Base-by-base conservation (phyloP, 2,888 invertebrate species). In the Phragmatobia fuliginosa region DNA sequence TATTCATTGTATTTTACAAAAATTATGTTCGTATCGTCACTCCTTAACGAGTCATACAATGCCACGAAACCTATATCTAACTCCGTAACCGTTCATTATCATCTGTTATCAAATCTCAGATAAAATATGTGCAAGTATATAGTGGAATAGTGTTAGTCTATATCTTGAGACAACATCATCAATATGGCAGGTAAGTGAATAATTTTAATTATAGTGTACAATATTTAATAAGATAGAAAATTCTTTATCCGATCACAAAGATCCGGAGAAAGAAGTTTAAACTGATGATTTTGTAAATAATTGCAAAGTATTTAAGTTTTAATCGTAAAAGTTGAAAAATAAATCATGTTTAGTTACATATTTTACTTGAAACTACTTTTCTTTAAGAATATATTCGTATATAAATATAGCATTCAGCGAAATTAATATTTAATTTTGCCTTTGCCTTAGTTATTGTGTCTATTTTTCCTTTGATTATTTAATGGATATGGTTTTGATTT, bases 101-200 rank as follows among this genome's bases (percentile, higher is more conserved):
- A 41, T 10, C 11, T n/a, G 49, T 64, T 64, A 64, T 64, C 63
- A 52, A 16, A 32, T 52, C 49, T 64, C 33, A 31, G 21, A 64
- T 64, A 32, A 49, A 32, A 18, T 63, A 63, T 7, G 32, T 49
- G 49, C 45, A 45, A 16, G 45, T 32, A 18, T 52, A 25, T 33
- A 21, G 31, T 41, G 41, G 31, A n/a, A 3, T 6, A 41, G 28
- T 21, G 38, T 62, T 64, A 33, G 33, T 64, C 49, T 64, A 25
- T 64, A n/a, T 64, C 49, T 63, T 32, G 63, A n/a, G 45, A 63
- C 49, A 25, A 25, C 33, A 25, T 45, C 45, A 31, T 49, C 49
- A 33, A 14, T 8, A 64, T 64, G 63, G 33, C 63, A 64, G 63
- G 63, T 64, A 25, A 64, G 63, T 52, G 8, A 64, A 28, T 49